A percentile compares a stretch with the other conserved stretches of the same genome.
Evolutionary conservation across 2,888 invertebrate species (phyloP).

Genomic region (Alentia gelatinosa): DNA sequence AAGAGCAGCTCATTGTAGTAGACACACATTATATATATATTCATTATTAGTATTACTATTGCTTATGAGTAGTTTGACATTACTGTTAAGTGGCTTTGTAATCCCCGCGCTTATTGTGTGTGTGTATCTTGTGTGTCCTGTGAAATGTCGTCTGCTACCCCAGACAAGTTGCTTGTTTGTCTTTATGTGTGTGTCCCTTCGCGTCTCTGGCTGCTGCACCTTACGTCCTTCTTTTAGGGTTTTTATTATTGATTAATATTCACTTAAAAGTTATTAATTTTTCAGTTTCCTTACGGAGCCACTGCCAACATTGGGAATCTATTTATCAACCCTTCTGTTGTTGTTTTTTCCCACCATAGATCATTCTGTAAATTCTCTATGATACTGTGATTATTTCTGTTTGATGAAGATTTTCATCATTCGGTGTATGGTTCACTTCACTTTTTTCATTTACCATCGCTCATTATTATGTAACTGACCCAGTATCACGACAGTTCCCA

Average conservation of each 20-base stretch:
- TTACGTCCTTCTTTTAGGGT: background rate
- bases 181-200: background rate
- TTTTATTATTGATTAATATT: background rate
- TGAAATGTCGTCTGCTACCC: background rate
- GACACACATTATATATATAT: background rate
- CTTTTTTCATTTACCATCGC: no score
- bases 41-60: background rate
- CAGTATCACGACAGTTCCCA: no score
- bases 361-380: background rate
- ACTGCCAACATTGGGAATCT: background rate
- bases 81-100: background rate
- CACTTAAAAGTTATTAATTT: background rate
- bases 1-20: slow-evolving; percentile 3
- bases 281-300: slow-evolving; percentile 11
- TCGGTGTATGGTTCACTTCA: background rate
- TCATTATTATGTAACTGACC: no score
- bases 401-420: background rate
- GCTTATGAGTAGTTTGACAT: background rate
- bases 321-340: background rate
- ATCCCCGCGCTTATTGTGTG: background rate
- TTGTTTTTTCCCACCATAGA: no score
- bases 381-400: background rate
- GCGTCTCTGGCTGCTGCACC: background rate
- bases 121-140: background rate
- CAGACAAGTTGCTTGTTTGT: background rate